Base-by-base conservation (phyloP, 2,113 vertebrate genomes). In the Murina feae region DNA sequence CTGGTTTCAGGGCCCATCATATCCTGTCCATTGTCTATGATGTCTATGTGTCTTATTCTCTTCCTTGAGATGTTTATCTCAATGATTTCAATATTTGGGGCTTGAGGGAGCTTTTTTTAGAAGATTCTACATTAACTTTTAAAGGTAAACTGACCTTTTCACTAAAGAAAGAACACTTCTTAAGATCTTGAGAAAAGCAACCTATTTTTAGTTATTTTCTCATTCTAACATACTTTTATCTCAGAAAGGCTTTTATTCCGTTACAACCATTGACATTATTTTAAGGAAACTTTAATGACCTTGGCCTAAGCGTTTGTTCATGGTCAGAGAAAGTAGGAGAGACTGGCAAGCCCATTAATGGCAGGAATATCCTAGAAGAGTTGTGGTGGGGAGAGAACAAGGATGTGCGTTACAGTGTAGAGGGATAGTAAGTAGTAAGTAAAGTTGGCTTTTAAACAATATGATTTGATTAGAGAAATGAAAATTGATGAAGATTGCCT, bases 361-460 rank as follows among this genome's bases (percentile, higher is more conserved):
- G 84, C 30, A 23, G 51, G 32, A 58, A 53, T 32, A 39, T 51
- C 65, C 32, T 74, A 21, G 49, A 35, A 51, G 69, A 21, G 32
- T 14, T 42, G 63, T 28, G 42, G 51, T 37, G 74, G 63, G 51
- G 72, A 80, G 28, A 51, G 32, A 60, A 25, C 58, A 72, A 49
- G 53, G 53, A 35, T 20, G 9, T 32, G 0, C 13, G 1, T 71
- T 81, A 63, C 42, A 76, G 2, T 28, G 84, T 32, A 78, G 76
- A 53, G 51, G 37, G 23, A 32, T 47, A 85, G 78, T 17, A 85
- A 47, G 13, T 85, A 30, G 65, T 84, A 95, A 90, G 49, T 87
- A 35, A 75, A 85, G 86, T 88, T 95, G 81, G 66, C 84, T 95
- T 96, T 88, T 75, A 91, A 94, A 94, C 76, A 94, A 94, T 90